Conservation (phyloP, 2,113 vertebrate species). For the Gyps fulvus region DNA sequence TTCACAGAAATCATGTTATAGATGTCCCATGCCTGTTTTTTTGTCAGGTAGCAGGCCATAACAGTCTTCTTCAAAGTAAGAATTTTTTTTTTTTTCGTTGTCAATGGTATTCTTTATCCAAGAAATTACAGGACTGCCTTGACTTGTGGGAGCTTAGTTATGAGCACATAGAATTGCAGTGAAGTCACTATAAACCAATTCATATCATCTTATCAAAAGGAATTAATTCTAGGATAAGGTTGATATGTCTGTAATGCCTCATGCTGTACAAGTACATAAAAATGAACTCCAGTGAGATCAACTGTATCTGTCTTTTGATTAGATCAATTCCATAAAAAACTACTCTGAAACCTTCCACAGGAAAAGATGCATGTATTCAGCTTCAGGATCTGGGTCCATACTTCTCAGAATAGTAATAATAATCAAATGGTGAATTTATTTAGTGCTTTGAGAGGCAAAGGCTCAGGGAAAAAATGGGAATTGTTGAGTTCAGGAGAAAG, state of each 20-base stretch:
- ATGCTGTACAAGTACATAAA: not conserved
- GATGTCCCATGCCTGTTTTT: fast-evolving
- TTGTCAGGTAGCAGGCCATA: not conserved
- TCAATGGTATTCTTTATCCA: not conserved
- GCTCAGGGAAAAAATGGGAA: not conserved
- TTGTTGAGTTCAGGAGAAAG: not conserved
- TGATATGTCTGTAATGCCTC: not conserved
- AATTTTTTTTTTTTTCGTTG: not conserved
- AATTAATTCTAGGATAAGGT: not conserved
- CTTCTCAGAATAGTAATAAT: not conserved
- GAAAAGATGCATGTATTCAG: not conserved
- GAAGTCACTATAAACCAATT: not conserved
- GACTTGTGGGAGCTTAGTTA: not conserved
- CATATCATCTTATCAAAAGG: not conserved
- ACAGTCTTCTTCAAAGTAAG: not conserved
- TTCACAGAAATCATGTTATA: not conserved
- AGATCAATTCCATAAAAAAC: not conserved
- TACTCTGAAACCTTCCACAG: not conserved
- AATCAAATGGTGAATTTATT: not conserved
- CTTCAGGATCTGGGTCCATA: not conserved
- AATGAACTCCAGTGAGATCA: not conserved
- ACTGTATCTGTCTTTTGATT: not conserved
- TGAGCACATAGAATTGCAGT: not conserved
- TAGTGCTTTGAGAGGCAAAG: not conserved
- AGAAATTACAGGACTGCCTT: not conserved